A percentile compares a stretch with the other conserved stretches of the same genome.
These are phyloP conservation scores for Lysandra bellargus DNA, from an alignment of 2,888 invertebrate genomes.

Conservation along the genomic window DNA sequence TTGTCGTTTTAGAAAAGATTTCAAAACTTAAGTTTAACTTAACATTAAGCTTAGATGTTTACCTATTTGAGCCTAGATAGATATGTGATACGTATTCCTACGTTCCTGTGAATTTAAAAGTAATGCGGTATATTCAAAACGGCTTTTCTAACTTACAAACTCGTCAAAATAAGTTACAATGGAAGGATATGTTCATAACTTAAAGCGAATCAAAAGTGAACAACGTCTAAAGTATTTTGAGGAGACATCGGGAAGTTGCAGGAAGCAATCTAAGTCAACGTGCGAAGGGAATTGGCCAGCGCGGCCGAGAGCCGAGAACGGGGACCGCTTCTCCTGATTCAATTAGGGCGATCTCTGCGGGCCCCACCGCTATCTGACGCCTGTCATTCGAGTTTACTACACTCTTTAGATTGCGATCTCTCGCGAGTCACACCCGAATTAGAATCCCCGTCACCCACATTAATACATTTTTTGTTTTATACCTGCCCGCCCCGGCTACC, in stretches of 20 bases:
- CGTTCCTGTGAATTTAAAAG: not conserved
- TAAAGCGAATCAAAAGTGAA: slow-evolving; percentile 16
- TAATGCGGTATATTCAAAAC: not conserved
- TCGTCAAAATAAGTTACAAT: not conserved
- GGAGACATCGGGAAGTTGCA: slow-evolving; percentile 40
- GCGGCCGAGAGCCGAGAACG: slow-evolving; percentile 43
- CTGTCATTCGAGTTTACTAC: slow-evolving; percentile 43
- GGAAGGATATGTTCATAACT: not conserved
- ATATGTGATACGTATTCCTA: no score
- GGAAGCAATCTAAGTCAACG: slow-evolving; percentile 69
- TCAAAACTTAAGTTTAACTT: no score
- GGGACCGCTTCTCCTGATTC: slow-evolving; percentile 60
- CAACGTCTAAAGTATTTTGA: slow-evolving; percentile 29
- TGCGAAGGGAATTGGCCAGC: slow-evolving; percentile 66
- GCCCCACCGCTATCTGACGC: slow-evolving; percentile 45
- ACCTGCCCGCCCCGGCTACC: slow-evolving; percentile 35
- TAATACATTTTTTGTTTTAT: slow-evolving; percentile 31
- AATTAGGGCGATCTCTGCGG: slow-evolving; percentile 65
- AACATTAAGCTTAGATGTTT: no score
- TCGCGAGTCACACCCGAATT: slow-evolving; percentile 22
- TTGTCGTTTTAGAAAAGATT: no score
- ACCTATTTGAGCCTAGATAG: no score
- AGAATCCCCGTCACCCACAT: slow-evolving; percentile 26
- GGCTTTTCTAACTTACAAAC: not conserved
- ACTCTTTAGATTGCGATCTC: slow-evolving; percentile 39